These are phyloP conservation scores for Condylura cristata DNA, from an alignment of 2,113 vertebrate species.

Conservation along the genomic window DNA sequence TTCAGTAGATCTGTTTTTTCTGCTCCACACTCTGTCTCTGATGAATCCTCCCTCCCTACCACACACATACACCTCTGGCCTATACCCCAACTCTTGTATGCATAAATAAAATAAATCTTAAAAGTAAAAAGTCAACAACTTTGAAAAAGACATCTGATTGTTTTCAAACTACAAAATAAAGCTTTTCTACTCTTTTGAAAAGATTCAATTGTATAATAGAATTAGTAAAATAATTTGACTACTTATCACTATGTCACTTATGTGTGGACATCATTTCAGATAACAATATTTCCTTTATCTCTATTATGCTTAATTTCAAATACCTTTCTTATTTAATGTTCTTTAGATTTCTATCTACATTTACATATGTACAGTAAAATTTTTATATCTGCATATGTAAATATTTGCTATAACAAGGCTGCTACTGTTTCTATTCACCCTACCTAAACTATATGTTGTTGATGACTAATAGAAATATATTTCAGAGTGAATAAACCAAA, in stretches of 20 bases:
- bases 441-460: conserved; percentile 23
- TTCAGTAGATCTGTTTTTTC: too few species aligned
- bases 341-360: background rate
- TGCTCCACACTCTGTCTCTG: too few species aligned
- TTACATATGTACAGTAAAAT: background rate
- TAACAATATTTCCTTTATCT: background rate
- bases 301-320: background rate
- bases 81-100: too few species aligned
- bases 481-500: background rate
- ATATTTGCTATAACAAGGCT: background rate
- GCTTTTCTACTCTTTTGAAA: background rate
- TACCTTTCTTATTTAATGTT: background rate
- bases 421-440: background rate
- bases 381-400: background rate
- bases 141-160: background rate
- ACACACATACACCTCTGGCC: too few species aligned
- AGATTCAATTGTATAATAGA: background rate
- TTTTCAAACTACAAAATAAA: background rate
- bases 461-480: conserved; percentile 20
- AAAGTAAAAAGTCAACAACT: too few species aligned
- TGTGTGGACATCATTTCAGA: background rate
- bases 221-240: background rate
- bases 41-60: too few species aligned
- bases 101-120: too few species aligned
- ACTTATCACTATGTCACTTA: background rate